Evolutionary conservation across 2,113 vertebrate genomes (phyloP), one percentile per base, ranked within the genome.

Genomic region (Reinhardtius hippoglossoides): DNA sequence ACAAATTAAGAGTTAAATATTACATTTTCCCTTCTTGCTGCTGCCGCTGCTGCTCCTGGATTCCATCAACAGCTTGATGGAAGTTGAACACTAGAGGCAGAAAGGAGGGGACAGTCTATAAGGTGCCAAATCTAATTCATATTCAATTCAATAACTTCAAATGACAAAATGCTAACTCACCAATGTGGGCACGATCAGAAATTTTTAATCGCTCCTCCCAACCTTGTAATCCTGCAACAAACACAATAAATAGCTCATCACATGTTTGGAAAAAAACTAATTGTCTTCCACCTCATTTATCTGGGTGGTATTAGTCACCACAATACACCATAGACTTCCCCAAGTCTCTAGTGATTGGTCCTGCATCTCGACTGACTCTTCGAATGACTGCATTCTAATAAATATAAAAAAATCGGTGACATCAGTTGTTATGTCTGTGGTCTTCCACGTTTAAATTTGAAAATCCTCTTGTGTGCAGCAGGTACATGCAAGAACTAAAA

Each of bases 181-280:
- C 95, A 13, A 95, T 93, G 87, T 96, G 95, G 15, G 95, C 95
- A 14, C 95, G 92, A 42, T 95, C 95, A 7, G 95, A 96, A 73
- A 96, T 95, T 89, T 94, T 95, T 13, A 95, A 82, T 52, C 95
- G 80, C 10, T 94, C 92, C 68, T 96, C 92, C 95, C 95, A 96
- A 57, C 94, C 94, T 76, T 95, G 91, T 40, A 95, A 80, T 60
- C 94, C 95, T 95, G 74, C 9, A 72, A 1, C 0, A 13, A 54
- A 74, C 2, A 76, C 14, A 74, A 68, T 31, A 72, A 46, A 52
- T 4, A 23, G 35, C 8, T 50, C 2, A 15, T 74, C 12, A 56
- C 16, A 48, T 21, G n/a, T 52, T 31, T 7, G n/a, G 14, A 31
- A 7, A 31, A 31, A 6, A 52, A 46, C 59, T 27, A 0, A 0